Evolutionary conservation across 2,888 invertebrate genomes (phyloP).

Genomic region (Aleiodes testaceus): DNA sequence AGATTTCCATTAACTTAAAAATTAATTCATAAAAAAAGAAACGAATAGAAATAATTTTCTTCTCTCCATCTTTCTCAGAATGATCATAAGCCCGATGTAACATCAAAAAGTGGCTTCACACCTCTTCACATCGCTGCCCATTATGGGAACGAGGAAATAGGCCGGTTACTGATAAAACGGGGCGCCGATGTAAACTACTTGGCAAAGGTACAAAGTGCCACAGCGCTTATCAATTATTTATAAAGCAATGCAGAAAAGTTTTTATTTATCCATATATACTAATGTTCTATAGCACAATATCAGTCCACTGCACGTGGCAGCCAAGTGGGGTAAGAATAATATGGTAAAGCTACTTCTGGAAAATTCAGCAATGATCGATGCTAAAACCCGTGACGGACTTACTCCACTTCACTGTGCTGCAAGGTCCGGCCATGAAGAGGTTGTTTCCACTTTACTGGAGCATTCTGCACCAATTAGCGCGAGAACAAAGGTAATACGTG

Average conservation of each 20-base stretch:
- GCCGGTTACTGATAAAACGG: constrained; percentile 88
- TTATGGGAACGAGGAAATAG: constrained; percentile 97
- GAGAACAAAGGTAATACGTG: constrained; percentile 87
- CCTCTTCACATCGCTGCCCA: constrained; percentile 98
- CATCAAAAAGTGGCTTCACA: constrained; percentile 98
- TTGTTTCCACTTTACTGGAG: constrained; percentile 91
- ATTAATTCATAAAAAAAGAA: neutral
- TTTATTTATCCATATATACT: constrained; percentile 16
- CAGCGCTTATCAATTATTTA: neutral
- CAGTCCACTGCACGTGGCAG: constrained; percentile 97
- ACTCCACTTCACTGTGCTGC: constrained; percentile 98
- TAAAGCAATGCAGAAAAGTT: constrained; percentile 2
- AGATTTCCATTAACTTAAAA: neutral
- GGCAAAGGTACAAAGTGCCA: constrained; percentile 80
- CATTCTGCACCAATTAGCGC: constrained; percentile 94
- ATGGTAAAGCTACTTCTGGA: constrained; percentile 93
- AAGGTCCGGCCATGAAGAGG: constrained; percentile 95
- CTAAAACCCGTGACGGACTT: constrained; percentile 94
- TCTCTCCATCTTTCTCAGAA: constrained; percentile 75
- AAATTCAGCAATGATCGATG: constrained; percentile 90
- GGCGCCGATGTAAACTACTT: constrained; percentile 97
- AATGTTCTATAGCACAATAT: constrained; percentile 84
- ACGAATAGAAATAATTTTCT: neutral
- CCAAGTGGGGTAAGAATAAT: constrained; percentile 98
- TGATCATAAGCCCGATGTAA: constrained; percentile 97